phyloP scores from a whole-genome alignment of 2,888 invertebrate species.

The Amphimallon solstitiale region DNA sequence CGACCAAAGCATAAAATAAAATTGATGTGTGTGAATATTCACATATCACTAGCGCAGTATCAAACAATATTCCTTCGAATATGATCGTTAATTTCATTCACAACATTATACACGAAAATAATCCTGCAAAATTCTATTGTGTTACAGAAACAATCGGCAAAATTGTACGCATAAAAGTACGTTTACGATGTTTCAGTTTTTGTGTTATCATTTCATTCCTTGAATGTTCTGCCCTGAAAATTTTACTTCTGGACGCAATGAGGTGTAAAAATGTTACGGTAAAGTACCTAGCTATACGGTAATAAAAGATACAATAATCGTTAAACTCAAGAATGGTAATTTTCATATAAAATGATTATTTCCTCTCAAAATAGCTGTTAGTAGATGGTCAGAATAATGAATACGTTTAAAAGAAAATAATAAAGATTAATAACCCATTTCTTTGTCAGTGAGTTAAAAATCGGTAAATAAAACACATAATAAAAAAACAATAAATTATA shows the following conservation, averaged over 20 bases:
- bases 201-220: constrained; percentile 5
- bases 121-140: neutral
- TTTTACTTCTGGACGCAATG: constrained; percentile 9
- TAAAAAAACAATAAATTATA: too few relatives aligned
- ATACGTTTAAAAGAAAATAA: too few relatives aligned
- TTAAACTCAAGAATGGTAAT: neutral
- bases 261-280: constrained; percentile 6
- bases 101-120: constrained; percentile 4
- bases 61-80: neutral
- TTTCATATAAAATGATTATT: too few relatives aligned
- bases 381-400: too few relatives aligned
- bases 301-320: neutral
- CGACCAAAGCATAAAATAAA: neutral
- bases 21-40: neutral
- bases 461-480: too few relatives aligned
- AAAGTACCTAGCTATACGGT: neutral
- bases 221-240: neutral
- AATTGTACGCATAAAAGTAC: constrained; percentile 2
- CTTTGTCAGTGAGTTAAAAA: too few relatives aligned
- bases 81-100: constrained; percentile 11
- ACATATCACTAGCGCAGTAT: neutral
- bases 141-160: constrained; percentile 5
- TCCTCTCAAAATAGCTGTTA: too few relatives aligned
- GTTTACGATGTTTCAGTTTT: constrained; percentile 14
- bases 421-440: too few relatives aligned